These are phyloP conservation scores for Drosophila planitibia DNA, from an alignment of 2,888 invertebrate species.

Conservation along the genomic window DNA sequence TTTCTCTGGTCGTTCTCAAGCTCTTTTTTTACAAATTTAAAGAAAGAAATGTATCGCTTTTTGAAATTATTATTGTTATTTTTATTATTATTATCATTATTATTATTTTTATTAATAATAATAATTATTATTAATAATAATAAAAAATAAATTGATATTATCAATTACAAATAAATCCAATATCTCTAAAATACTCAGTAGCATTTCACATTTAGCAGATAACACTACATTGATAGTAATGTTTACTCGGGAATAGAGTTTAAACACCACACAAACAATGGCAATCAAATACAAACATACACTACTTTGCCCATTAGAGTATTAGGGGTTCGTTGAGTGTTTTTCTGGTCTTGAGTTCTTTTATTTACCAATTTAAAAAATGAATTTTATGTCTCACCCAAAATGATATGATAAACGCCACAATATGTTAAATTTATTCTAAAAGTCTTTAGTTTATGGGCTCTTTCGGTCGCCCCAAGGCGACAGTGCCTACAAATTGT, in stretches of 20 bases:
- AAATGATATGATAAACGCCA: slow-evolving; percentile 72
- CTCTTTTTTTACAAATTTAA: too few relatives aligned
- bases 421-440: slow-evolving; percentile 76
- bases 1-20: too few relatives aligned
- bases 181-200: neutral
- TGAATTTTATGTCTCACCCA: slow-evolving; percentile 58
- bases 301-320: slow-evolving; percentile 4
- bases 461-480: slow-evolving; percentile 11
- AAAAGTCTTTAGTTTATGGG: slow-evolving; percentile 80
- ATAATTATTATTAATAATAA: neutral
- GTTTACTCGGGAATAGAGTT: neutral
- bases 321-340: slow-evolving; percentile 13
- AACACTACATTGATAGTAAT: neutral
- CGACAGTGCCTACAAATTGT: slow-evolving; percentile 69
- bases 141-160: neutral
- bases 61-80: neutral
- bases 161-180: neutral
- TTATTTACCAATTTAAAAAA: slow-evolving; percentile 72
- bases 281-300: neutral
- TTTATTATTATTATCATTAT: neutral
- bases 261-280: neutral
- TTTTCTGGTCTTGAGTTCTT: slow-evolving; percentile 10
- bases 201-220: neutral
- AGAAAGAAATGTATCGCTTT: neutral
- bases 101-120: neutral